Conservation (phyloP, 2,888 invertebrate species). For the Agapetus fuscipes region DNA sequence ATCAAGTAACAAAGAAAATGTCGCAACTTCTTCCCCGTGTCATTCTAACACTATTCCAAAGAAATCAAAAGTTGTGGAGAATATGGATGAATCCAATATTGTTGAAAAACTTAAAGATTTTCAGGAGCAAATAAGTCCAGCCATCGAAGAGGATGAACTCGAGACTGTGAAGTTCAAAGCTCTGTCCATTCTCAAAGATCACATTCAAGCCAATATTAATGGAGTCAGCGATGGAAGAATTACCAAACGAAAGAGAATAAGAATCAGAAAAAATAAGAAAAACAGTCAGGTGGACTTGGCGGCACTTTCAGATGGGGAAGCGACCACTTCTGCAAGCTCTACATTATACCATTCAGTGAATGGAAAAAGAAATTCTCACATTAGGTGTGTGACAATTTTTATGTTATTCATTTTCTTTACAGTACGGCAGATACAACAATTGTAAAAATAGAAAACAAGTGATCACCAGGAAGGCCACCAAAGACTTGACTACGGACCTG, state of each 20-base stretch:
- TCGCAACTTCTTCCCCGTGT: constrained; percentile 1
- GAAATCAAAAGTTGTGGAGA: constrained; percentile 9
- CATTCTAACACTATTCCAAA: constrained; percentile 6
- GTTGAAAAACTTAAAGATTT: constrained; percentile 17
- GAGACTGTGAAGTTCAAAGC: constrained; percentile 17
- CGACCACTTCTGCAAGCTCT: constrained; percentile 9
- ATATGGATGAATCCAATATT: constrained; percentile 8
- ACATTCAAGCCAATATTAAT: constrained; percentile 11
- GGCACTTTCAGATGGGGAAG: constrained; percentile 16
- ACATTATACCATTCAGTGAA: constrained; percentile 5
- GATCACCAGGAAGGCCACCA: too few species aligned
- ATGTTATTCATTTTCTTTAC: too few species aligned
- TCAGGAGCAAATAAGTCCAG: constrained; percentile 7
- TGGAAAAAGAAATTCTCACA: constrained; percentile 17
- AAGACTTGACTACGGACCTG: too few species aligned
- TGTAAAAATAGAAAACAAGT: too few species aligned
- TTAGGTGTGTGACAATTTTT: constrained; percentile 9
- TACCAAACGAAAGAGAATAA: constrained; percentile 17
- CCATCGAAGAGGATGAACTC: constrained; percentile 10
- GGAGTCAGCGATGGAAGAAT: constrained; percentile 19
- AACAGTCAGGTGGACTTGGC: constrained; percentile 14
- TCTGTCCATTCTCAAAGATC: constrained; percentile 14
- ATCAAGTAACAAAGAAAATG: constrained; percentile 9
- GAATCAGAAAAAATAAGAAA: constrained; percentile 18
- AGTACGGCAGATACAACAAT: too few species aligned